Evolutionary conservation across 2,888 invertebrate species (phyloP).

Genomic region (Brachypterus glaber): DNA sequence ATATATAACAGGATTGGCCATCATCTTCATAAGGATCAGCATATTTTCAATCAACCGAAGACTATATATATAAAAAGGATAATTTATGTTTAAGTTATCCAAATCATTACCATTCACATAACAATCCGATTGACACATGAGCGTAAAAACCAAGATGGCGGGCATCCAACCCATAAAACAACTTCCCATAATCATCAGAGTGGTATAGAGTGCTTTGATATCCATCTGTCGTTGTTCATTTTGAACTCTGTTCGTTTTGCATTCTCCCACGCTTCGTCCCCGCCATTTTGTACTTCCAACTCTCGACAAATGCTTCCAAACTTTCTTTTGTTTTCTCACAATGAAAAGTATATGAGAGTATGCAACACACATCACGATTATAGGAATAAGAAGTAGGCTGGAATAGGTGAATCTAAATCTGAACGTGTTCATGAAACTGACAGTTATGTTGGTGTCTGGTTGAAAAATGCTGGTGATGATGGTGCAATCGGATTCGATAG

Average conservation of each 20-base stretch:
- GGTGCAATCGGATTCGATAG: conserved; percentile 41
- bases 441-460: conserved; percentile 16
- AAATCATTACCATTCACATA: conserved; percentile 26
- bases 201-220: conserved; percentile 51
- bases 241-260: conserved; percentile 16
- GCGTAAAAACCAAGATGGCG: conserved; percentile 46
- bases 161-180: conserved; percentile 55
- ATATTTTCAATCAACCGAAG: conserved; percentile 38
- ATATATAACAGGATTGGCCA: conserved; percentile 57
- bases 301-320: conserved; percentile 40
- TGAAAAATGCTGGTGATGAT: conserved; percentile 27
- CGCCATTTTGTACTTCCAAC: conserved; percentile 35
- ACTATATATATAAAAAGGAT: conserved; percentile 22
- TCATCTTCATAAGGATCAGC: conserved; percentile 52
- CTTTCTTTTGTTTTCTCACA: conserved; percentile 46
- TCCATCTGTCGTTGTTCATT: conserved; percentile 37
- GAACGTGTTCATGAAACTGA: conserved; percentile 33
- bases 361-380: conserved; percentile 49
- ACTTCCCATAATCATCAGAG: conserved; percentile 51
- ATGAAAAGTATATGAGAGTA: conserved; percentile 52
- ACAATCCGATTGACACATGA: conserved; percentile 44
- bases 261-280: conserved; percentile 20
- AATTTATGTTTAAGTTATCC: conserved; percentile 20
- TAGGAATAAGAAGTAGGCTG: conserved; percentile 47
- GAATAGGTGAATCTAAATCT: conserved; percentile 45